These are phyloP conservation scores for Brachyhypopomus gauderio DNA, from an alignment of 2,113 vertebrate species.

Conservation along the genomic window DNA sequence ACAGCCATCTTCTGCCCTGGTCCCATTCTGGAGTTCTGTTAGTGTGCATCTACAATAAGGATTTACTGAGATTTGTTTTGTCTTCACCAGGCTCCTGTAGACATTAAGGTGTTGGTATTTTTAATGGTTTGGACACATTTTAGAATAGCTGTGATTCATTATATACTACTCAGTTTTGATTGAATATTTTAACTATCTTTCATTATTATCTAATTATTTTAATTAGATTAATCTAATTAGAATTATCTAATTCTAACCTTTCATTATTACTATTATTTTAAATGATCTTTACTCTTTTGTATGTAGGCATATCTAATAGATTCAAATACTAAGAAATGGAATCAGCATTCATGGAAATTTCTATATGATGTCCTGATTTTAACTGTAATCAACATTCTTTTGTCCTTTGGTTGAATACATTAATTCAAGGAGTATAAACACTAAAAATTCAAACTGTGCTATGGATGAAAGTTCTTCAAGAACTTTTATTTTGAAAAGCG, in stretches of 20 bases:
- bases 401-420: not conserved
- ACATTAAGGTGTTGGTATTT: not conserved
- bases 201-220: no score
- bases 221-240: no score
- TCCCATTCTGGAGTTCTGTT: not conserved
- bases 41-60: not conserved
- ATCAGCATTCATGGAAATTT: not conserved
- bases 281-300: not conserved
- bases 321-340: not conserved
- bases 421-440: not conserved
- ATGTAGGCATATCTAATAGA: not conserved
- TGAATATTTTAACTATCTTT: not conserved
- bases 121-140: not conserved
- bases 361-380: not conserved
- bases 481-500: constrained; percentile 14
- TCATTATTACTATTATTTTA: no score
- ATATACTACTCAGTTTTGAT: not conserved
- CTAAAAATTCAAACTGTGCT: constrained; percentile 7
- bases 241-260: no score
- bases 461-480: constrained; percentile 16
- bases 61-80: constrained; percentile 12
- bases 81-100: not conserved
- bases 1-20: not conserved
- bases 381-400: constrained; percentile 4
- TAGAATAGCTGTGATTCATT: no score